A percentile compares a stretch with the other conserved stretches of the same genome.
Conservation (phyloP, 2,113 vertebrate species). For the Amblyornis subalaris region DNA sequence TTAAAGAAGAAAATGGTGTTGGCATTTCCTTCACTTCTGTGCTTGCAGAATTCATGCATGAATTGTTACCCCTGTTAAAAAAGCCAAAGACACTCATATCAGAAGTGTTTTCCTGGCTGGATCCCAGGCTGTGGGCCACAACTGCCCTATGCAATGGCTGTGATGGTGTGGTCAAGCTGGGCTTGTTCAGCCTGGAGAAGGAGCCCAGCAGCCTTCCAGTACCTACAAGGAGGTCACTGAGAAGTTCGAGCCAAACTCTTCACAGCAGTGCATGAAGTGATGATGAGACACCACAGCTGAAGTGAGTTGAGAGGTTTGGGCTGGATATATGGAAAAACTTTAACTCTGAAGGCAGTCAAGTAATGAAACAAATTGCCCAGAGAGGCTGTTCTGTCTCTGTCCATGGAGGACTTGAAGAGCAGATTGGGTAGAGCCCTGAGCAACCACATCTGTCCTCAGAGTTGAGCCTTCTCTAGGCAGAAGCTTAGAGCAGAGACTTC, state of each 20-base stretch:
- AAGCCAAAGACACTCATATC: background rate
- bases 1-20: background rate
- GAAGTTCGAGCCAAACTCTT: background rate
- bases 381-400: background rate
- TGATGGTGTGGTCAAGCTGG: background rate
- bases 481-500: background rate
- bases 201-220: background rate
- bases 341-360: background rate
- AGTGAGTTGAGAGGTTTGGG: background rate
- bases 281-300: background rate
- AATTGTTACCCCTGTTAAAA: background rate
- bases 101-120: background rate
- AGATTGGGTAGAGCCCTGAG: background rate
- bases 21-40: background rate
- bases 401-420: background rate
- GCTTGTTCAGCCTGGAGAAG: background rate
- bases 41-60: background rate
- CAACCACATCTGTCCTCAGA: background rate
- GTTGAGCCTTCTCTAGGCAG: background rate
- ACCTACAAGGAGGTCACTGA: background rate
- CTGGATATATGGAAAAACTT: background rate
- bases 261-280: background rate
- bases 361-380: background rate
- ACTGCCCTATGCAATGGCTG: background rate
- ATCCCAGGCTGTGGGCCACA: background rate